Percentiles rank a stretch among this genome's conserved stretches.
These are phyloP conservation scores for Drosophila mettleri DNA, from an alignment of 2,888 invertebrate genomes.

Conservation along the genomic window DNA sequence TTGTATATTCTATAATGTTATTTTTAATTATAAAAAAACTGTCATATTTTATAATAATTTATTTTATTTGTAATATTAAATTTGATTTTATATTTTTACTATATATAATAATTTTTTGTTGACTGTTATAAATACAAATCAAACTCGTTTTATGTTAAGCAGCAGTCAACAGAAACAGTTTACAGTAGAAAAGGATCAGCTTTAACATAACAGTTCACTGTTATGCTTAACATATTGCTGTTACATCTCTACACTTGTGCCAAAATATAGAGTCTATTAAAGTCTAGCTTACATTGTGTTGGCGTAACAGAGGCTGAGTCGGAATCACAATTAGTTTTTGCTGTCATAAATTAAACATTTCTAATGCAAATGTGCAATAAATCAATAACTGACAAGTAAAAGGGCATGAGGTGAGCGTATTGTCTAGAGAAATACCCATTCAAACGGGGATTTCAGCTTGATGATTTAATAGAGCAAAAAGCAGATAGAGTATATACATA, in stretches of 20 bases:
- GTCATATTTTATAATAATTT: no score
- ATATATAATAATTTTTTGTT: neutral
- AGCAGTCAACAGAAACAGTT: neutral
- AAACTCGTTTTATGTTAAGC: neutral
- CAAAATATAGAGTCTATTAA: neutral
- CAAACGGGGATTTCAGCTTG: neutral
- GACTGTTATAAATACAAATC: neutral
- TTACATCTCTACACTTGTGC: neutral
- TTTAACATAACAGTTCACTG: neutral
- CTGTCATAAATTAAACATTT: constrained; percentile 27
- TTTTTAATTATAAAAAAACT: no score
- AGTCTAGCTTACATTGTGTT: neutral
- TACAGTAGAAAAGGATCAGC: no score
- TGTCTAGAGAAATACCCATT: constrained; percentile 2
- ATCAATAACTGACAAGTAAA: constrained; percentile 25
- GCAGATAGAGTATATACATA: neutral
- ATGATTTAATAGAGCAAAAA: no score
- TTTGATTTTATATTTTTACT: no score
- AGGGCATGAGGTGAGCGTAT: neutral
- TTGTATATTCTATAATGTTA: no score
- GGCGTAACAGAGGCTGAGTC: neutral
- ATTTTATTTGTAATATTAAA: neutral
- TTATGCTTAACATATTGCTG: neutral
- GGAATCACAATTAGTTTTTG: constrained; percentile 25
- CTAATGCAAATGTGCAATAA: constrained; percentile 31